Base-by-base conservation (phyloP, 2,113 vertebrate species). In the Calidris pugnax region DNA sequence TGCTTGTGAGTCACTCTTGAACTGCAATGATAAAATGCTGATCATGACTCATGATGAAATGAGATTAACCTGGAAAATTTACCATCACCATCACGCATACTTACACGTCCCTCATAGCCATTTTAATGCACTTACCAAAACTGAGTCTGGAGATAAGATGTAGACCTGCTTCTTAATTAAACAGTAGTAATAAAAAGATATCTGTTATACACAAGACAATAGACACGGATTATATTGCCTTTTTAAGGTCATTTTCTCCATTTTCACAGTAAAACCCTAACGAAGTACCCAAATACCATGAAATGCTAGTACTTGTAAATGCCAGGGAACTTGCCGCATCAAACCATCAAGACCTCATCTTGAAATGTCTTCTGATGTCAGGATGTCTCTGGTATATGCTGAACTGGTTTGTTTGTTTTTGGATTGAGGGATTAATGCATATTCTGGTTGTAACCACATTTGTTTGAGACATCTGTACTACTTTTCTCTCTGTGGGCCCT, bases 11-110 rank as follows among this genome's bases (percentile, higher is more conserved):
- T 27, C 8, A 39, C 45, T 67, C 72, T 80, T 75, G 33, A 85
- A 71, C 53, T 69, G 59, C 87, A 87, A 69, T 39, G 14, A 57
- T 37, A 73, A 57, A 77, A 82, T 2, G 10, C 7, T 82, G 51
- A 35, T 77, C 56, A 33, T 63, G 48, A 33, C 8, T 89, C 15
- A 15, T 37, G 43, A 64, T 55, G 33, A 89, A 91, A 93, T 18
- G 14, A 72, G 24, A 78, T 92, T 95, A 90, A 89, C 33, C 16
- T 81, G 39, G 76, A 81, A 95, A 81, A 85, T 48, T 60, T 81
- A 14, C 37, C 53, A 19, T 71, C n/a, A 56, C 15, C 11, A 21
- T 73, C 55, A 47, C 30, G 80, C 5, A 20, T n/a, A 15, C 30
- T 53, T 55, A 10, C 10, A 68, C 1, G 0, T 84, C 50, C 76